Evolutionary conservation across 1,140 invertebrate species (phyloP).

Genomic region (Lasioglossum baleicum): DNA sequence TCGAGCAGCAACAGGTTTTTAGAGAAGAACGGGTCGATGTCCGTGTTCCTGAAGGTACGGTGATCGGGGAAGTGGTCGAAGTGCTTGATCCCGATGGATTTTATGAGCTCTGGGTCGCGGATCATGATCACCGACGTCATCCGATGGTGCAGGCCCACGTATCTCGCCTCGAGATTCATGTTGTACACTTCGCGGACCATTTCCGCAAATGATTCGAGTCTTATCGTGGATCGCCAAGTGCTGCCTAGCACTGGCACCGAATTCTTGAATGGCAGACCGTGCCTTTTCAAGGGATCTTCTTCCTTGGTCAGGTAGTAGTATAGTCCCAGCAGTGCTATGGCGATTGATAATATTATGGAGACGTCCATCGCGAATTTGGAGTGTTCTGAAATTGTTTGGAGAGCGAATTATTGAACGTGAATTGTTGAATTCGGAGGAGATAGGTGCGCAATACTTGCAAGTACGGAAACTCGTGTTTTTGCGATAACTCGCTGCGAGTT

Average conservation of each 20-base stretch:
- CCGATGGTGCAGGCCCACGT: slow-evolving; percentile 59
- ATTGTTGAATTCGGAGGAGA: neutral
- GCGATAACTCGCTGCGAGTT: too few species aligned
- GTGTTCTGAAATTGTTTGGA: neutral
- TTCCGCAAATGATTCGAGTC: neutral
- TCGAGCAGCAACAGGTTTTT: slow-evolving; percentile 70
- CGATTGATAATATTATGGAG: too few species aligned
- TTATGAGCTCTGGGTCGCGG: slow-evolving; percentile 71
- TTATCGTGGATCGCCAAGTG: neutral
- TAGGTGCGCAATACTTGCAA: neutral
- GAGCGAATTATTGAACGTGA: neutral
- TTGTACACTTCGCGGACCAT: slow-evolving; percentile 32
- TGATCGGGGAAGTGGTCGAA: slow-evolving; percentile 74
- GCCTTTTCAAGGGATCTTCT: slow-evolving; percentile 5
- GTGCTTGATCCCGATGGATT: slow-evolving; percentile 64
- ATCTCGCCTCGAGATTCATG: slow-evolving; percentile 42
- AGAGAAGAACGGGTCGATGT: slow-evolving; percentile 65
- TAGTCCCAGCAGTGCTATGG: neutral
- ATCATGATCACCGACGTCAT: slow-evolving; percentile 64
- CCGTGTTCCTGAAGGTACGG: slow-evolving; percentile 57
- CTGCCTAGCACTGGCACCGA: slow-evolving; percentile 51
- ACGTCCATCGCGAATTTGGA: neutral
- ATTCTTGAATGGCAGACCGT: slow-evolving; percentile 18
- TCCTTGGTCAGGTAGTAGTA: neutral
- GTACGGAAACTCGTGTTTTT: too few species aligned